These are phyloP conservation scores for Lycocerus yunnanus DNA, from an alignment of 2,888 invertebrate species.

Conservation along the genomic window DNA sequence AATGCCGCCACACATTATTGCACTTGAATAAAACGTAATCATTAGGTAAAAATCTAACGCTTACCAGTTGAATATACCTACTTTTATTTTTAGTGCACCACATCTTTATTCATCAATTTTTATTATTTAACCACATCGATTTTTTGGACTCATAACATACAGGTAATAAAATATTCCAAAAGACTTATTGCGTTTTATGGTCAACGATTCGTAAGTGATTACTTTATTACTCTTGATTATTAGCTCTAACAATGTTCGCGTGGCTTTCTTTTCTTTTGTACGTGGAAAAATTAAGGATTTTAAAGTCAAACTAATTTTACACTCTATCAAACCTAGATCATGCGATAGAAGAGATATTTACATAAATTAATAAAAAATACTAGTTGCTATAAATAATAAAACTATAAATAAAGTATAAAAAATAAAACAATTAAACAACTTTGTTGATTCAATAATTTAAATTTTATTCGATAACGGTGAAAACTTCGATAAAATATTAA, in stretches of 20 bases:
- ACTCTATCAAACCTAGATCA: too few relatives aligned
- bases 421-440: too few relatives aligned
- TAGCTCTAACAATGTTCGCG: neutral
- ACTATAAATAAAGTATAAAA: too few relatives aligned
- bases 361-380: too few relatives aligned
- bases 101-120: neutral
- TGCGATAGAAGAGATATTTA: too few relatives aligned
- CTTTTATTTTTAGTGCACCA: conserved; percentile 16
- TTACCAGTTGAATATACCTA: conserved; percentile 13
- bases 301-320: too few relatives aligned
- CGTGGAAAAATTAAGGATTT: too few relatives aligned
- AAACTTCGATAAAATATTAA: neutral
- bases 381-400: too few relatives aligned
- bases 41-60: conserved; percentile 30
- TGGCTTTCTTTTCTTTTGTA: too few relatives aligned
- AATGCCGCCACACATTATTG: conserved; percentile 39
- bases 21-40: conserved; percentile 42
- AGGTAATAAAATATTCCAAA: neutral
- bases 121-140: neutral
- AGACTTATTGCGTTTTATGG: neutral
- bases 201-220: neutral
- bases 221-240: neutral
- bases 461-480: neutral
- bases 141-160: neutral
- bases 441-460: neutral